Conservation (phyloP, 2,888 invertebrate species). For the Drosophila greeni region DNA sequence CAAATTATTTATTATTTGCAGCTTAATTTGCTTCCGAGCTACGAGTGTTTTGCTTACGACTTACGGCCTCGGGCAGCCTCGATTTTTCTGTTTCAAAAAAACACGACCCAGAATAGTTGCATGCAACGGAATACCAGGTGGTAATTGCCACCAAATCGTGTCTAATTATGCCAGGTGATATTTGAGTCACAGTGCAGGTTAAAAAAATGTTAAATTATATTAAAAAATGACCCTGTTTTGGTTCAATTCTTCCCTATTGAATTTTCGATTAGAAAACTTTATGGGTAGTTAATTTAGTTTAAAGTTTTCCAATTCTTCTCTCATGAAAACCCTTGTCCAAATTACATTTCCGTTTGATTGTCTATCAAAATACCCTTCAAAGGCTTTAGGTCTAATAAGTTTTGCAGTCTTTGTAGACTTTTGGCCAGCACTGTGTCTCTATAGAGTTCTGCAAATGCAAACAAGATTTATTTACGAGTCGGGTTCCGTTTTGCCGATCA, state of each 20-base stretch:
- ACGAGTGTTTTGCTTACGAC: conserved; percentile 50
- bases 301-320: too few relatives aligned
- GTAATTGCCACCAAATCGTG: conserved; percentile 70
- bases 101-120: conserved; percentile 29
- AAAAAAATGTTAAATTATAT: too few relatives aligned
- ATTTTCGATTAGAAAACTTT: too few relatives aligned
- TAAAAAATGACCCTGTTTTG: too few relatives aligned
- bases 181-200: conserved; percentile 14
- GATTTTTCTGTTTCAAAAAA: conserved; percentile 11
- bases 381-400: too few relatives aligned
- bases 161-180: conserved; percentile 60
- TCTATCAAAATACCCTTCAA: conserved; percentile 32
- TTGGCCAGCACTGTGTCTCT: conserved; percentile 33
- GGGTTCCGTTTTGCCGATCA: conserved; percentile 49
- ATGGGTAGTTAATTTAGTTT: too few relatives aligned
- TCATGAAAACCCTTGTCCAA: background rate
- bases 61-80: conserved; percentile 7
- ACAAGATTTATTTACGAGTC: conserved; percentile 30
- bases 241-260: too few relatives aligned
- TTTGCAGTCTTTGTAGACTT: conserved; percentile 25
- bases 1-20: conserved; percentile 71
- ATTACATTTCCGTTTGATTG: conserved; percentile 39
- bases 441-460: conserved; percentile 3
- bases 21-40: conserved; percentile 71
- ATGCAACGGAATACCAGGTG: conserved; percentile 60